Evolutionary conservation across 2,797 vertebrate species (phyloP), one percentile per base, ranked within the genome.

Genomic region (Aulostomus chinensis): DNA sequence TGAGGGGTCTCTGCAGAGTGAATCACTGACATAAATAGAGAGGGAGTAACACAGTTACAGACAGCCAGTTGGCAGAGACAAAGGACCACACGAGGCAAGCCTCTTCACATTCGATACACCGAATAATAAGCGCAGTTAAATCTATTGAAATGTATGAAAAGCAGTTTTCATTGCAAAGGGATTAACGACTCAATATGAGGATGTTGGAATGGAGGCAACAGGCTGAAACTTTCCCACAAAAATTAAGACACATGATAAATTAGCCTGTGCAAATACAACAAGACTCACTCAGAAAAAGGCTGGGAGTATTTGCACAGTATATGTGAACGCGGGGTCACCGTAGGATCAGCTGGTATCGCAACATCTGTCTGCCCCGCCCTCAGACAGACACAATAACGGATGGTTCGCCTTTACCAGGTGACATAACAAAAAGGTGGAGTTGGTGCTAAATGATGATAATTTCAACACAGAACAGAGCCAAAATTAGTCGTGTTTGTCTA

Each of bases 171-270:
- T n/a, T n/a, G n/a, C n/a, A n/a, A n/a, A n/a, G n/a, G n/a, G n/a
- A n/a, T n/a, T n/a, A n/a, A n/a, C n/a, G n/a, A n/a, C 16, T 50
- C 25, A 39, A 12, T 58, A 55, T 57, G 30, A 11, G 73, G 54
- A 58, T 31, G 5, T 22, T 36, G 4, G 29, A 47, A 47, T 15
- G 7, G 35, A 47, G 33, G 28, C 46, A 76, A 63, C 37, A 53
- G 33, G 36, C 41, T 38, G 49, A 31, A 56, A 71, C 29, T 62
- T 83, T 79, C 68, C 65, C 68, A 78, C 54, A 77, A 41, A 70
- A 26, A 7, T 40, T 22, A 22, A 35, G 16, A 50, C 14, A 13
- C 25, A 51, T 58, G 62, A 71, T 51, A 33, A 68, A 68, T 50
- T 57, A 32, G 20, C 17, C 30, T 2, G 29, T 35, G 41, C 5